Conservation (phyloP, 92 coral and sea anemone genomes). For the Paramuricea clavata region DNA sequence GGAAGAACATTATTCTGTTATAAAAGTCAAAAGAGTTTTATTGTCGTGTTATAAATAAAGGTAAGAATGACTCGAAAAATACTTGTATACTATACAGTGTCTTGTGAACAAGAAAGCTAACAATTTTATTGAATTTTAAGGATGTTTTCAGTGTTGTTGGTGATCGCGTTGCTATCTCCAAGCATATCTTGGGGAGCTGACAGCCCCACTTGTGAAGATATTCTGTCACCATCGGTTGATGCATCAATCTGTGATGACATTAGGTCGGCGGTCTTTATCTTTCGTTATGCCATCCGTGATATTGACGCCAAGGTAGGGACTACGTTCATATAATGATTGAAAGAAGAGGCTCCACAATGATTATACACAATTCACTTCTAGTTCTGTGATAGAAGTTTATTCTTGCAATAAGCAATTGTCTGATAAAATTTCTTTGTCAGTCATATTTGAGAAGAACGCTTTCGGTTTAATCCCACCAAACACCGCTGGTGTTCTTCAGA, state of each 20-base stretch:
- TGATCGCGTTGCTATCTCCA: conserved; percentile 11
- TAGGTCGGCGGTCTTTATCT: conserved; percentile 23
- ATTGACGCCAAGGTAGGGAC: conserved; percentile 28
- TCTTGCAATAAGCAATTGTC: too few species aligned
- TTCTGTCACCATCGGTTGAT: conserved; percentile 9
- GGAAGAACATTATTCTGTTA: background rate
- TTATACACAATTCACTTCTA: too few species aligned
- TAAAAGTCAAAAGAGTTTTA: background rate
- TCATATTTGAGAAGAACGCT: too few species aligned
- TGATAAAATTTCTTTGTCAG: too few species aligned
- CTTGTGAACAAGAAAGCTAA: too few species aligned
- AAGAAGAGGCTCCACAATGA: too few species aligned
- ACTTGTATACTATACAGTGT: too few species aligned
- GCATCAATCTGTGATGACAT: conserved; percentile 38
- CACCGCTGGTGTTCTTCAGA: too few species aligned
- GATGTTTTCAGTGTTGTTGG: background rate
- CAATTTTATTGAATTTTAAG: background rate
- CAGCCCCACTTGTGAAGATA: background rate
- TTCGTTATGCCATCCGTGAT: conserved; percentile 39
- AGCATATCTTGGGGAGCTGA: conserved; percentile 1
- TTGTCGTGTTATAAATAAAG: background rate
- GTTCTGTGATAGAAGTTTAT: too few species aligned
- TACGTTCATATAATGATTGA: too few species aligned
- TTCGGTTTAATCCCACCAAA: too few species aligned
- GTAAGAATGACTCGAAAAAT: background rate